These are phyloP conservation scores for Diceros bicornis DNA, from an alignment of 2,797 vertebrate genomes.

Conservation along the genomic window DNA sequence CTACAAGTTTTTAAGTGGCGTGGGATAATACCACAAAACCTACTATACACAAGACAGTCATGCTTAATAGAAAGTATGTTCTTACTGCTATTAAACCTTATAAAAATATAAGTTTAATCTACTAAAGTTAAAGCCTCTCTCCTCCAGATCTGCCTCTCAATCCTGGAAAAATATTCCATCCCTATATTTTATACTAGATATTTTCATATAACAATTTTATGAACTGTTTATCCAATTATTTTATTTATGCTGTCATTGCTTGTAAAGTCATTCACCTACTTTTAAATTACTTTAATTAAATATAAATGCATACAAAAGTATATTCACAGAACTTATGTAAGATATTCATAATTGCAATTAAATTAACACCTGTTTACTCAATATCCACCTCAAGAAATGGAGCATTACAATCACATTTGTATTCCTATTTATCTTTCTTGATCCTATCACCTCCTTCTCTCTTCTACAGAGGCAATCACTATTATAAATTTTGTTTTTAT, in stretches of 20 bases:
- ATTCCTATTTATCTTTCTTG: not conserved
- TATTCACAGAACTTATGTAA: not conserved
- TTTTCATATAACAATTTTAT: not conserved
- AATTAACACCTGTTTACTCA: not conserved
- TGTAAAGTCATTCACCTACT: not conserved
- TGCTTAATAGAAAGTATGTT: not conserved
- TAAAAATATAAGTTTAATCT: not conserved
- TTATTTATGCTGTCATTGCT: not conserved
- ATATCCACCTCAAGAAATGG: not conserved
- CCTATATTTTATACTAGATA: not conserved
- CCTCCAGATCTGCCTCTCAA: not conserved
- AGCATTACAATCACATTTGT: not conserved
- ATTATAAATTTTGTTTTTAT: not conserved
- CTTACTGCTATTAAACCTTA: not conserved
- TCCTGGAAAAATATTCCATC: not conserved
- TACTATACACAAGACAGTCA: not conserved
- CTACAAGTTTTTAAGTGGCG: not conserved
- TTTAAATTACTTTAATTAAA: not conserved
- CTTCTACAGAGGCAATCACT: not conserved
- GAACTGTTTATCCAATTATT: not conserved
- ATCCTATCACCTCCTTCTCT: not conserved
- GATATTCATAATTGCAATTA: not conserved
- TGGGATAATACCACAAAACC: not conserved
- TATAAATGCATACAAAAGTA: not conserved
- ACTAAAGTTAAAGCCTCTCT: not conserved